Conservation (phyloP, 2,888 invertebrate genomes). For the Pseudococcus longispinus region DNA sequence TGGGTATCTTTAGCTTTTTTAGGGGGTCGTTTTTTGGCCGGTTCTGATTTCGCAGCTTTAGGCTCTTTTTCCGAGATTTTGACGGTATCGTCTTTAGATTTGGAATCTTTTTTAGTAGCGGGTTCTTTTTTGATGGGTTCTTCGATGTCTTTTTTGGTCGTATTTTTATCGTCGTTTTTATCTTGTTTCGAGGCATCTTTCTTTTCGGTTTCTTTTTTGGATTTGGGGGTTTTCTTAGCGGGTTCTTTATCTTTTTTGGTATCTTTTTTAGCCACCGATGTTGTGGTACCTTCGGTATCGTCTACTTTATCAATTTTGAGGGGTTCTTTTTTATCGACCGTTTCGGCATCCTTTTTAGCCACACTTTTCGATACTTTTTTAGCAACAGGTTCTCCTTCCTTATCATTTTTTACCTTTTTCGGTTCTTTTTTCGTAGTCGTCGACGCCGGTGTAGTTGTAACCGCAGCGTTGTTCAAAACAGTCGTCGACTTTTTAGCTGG, state of each 20-base stretch:
- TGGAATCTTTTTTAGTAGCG: not conserved
- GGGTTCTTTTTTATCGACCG: slow-evolving; percentile 59
- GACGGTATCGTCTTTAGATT: slow-evolving; percentile 22
- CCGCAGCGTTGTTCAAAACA: not conserved
- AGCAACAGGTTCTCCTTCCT: slow-evolving; percentile 29
- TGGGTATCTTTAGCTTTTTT: not conserved
- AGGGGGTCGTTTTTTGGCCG: slow-evolving; percentile 29
- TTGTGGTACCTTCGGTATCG: slow-evolving; percentile 52
- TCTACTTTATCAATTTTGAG: slow-evolving; percentile 58
- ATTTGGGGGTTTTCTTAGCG: slow-evolving; percentile 58
- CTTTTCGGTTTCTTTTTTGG: slow-evolving; percentile 55
- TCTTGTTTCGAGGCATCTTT: slow-evolving; percentile 57
- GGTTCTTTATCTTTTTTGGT: slow-evolving; percentile 45
- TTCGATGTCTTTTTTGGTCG: slow-evolving; percentile 5
- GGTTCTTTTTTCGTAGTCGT: slow-evolving; percentile 40
- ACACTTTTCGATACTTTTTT: slow-evolving; percentile 64
- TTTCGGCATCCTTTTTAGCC: slow-evolving; percentile 65
- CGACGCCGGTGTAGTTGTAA: not conserved
- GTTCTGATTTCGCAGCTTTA: not conserved
- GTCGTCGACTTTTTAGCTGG: slow-evolving; percentile 33
- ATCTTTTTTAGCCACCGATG: slow-evolving; percentile 5
- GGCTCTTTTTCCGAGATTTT: not conserved
- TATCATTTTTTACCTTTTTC: slow-evolving; percentile 28
- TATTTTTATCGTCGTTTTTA: slow-evolving; percentile 58
- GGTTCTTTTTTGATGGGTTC: not conserved